Conservation (phyloP, 2,113 vertebrate genomes). For the Perognathus longimembris region DNA sequence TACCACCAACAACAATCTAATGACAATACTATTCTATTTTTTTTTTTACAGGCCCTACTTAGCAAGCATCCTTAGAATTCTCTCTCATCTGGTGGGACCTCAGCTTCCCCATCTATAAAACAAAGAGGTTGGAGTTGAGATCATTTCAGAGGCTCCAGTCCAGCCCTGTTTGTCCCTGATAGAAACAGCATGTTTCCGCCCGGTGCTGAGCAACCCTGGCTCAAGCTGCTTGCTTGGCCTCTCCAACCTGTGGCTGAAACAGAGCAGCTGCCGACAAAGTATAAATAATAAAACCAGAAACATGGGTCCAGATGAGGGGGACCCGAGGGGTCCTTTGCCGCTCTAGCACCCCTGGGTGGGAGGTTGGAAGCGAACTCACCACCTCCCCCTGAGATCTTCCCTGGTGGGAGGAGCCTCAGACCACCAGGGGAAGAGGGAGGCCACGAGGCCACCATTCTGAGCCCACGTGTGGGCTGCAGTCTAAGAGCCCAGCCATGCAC, state of each 20-base stretch:
- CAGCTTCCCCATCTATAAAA: background rate
- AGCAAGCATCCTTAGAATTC: background rate
- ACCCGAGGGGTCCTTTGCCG: background rate
- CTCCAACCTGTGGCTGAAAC: background rate
- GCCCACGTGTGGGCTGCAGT: too few relatives aligned
- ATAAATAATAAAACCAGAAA: background rate
- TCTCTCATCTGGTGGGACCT: background rate
- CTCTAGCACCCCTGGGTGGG: background rate
- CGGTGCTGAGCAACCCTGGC: background rate
- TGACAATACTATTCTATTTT: too few relatives aligned
- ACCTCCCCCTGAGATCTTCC: too few relatives aligned
- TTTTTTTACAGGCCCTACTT: too few relatives aligned
- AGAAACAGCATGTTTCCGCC: background rate
- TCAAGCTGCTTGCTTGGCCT: background rate
- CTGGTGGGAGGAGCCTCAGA: too few relatives aligned
- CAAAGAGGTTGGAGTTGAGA: background rate
- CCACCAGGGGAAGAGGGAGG: too few relatives aligned
- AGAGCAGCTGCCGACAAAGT: background rate
- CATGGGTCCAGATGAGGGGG: background rate
- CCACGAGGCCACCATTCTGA: too few relatives aligned
- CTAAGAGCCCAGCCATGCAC: too few relatives aligned
- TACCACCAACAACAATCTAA: too few relatives aligned
- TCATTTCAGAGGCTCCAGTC: background rate
- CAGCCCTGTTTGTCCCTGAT: background rate
- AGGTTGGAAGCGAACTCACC: background rate